A percentile compares a stretch with the other conserved stretches of the same genome.
Conservation (phyloP, 2,888 invertebrate species). For the Falcaria lacertinaria region DNA sequence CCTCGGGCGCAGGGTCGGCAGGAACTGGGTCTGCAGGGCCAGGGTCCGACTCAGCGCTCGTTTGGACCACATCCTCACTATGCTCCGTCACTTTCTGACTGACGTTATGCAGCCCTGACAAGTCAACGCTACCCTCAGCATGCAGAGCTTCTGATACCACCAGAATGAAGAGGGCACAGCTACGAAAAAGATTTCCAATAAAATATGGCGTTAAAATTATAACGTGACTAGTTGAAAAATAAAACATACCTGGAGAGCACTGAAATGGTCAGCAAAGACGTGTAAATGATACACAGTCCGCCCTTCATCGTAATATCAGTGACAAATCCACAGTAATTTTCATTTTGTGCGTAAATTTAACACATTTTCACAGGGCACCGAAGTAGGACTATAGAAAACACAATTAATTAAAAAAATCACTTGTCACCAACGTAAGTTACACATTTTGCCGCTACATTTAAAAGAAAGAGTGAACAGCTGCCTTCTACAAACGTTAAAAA, state of each 20-base stretch:
- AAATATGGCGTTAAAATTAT: neutral
- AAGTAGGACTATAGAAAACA: conserved; percentile 24
- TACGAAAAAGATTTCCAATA: conserved; percentile 28
- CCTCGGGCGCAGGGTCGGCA: conserved; percentile 14
- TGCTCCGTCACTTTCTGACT: conserved; percentile 47
- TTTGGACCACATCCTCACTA: conserved; percentile 26
- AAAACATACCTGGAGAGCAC: conserved; percentile 77
- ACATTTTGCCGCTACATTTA: conserved; percentile 34
- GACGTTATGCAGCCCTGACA: conserved; percentile 67
- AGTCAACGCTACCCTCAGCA: conserved; percentile 51
- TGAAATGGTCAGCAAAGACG: conserved; percentile 81
- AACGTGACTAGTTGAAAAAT: neutral
- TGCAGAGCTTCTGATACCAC: conserved; percentile 79
- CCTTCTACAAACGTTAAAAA: conserved; percentile 32
- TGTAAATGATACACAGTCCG: conserved; percentile 78
- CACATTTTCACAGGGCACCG: conserved; percentile 53
- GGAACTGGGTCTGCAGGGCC: conserved; percentile 15
- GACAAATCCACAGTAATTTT: conserved; percentile 69
- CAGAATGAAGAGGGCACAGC: conserved; percentile 80
- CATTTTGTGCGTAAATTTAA: conserved; percentile 73
- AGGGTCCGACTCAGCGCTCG: conserved; percentile 10
- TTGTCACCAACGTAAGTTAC: conserved; percentile 32
- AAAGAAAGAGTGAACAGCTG: conserved; percentile 30
- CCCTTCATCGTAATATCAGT: conserved; percentile 81
- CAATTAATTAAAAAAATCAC: conserved; percentile 25